Percentiles rank a stretch among this genome's conserved stretches.
Evolutionary conservation across 1,140 invertebrate species (phyloP).

Genomic region (Ceratitis capitata): DNA sequence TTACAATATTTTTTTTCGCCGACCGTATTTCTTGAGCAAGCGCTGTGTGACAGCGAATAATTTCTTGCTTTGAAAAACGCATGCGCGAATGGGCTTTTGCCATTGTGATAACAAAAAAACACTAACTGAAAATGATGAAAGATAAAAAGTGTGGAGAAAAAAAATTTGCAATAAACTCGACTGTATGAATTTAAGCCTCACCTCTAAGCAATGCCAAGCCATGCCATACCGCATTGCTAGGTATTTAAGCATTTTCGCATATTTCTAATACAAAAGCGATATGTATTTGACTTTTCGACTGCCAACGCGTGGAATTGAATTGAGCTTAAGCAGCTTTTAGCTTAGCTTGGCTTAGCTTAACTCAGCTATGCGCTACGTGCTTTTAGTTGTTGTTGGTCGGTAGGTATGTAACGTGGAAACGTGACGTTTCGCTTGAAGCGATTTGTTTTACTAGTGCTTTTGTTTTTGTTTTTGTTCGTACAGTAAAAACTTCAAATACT

Average conservation of each 20-base stretch:
- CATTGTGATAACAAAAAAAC: not conserved
- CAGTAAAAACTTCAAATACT: not conserved
- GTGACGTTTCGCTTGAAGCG: constrained; percentile 12
- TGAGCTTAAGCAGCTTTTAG: not conserved
- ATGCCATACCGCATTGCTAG: not conserved
- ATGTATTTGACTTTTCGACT: not conserved
- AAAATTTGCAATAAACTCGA: not conserved
- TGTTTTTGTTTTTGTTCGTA: not conserved
- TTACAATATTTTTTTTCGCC: not conserved
- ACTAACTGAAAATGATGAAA: not conserved
- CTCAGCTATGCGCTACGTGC: not conserved
- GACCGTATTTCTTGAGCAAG: not conserved
- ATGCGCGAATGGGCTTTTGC: not conserved
- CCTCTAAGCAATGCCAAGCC: not conserved
- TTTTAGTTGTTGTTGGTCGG: not conserved
- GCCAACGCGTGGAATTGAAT: not conserved
- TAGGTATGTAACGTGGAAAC: constrained; percentile 4
- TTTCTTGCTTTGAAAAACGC: not conserved
- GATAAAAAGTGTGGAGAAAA: not conserved
- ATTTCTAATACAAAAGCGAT: not conserved
- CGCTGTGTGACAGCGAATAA: not conserved
- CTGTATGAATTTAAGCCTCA: not conserved
- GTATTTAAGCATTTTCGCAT: not conserved
- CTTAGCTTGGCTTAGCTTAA: not conserved
- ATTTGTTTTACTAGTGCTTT: not conserved